A percentile compares a stretch with the other conserved stretches of the same genome.
phyloP scores from a whole-genome alignment of 2,888 invertebrate genomes.

The Oligia latruncula region DNA sequence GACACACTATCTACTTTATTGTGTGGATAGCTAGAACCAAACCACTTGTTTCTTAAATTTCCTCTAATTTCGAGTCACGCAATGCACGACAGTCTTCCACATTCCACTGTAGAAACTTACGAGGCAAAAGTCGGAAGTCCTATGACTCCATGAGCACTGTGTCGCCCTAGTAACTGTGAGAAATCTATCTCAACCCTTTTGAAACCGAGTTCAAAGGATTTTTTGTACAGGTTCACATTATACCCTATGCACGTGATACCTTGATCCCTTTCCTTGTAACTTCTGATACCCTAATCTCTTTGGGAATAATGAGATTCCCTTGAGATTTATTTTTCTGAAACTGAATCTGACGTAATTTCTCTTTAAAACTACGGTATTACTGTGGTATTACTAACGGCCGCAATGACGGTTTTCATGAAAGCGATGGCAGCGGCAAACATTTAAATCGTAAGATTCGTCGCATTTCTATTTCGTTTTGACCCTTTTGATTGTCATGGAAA shows the following conservation, averaged over 20 bases:
- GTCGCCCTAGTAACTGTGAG: slow-evolving; percentile 49
- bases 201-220: not conserved
- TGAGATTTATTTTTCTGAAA: slow-evolving; percentile 10
- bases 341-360: not conserved
- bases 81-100: not conserved
- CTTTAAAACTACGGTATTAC: not conserved
- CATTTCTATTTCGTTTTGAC: not conserved
- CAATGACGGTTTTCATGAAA: not conserved
- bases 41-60: not conserved
- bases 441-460: not conserved
- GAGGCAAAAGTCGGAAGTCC: not conserved
- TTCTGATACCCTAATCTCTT: slow-evolving; percentile 30
- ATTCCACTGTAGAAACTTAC: not conserved
- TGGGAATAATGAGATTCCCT: slow-evolving; percentile 25
- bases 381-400: not conserved
- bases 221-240: slow-evolving; percentile 24
- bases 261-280: slow-evolving; percentile 26
- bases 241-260: not conserved
- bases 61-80: not conserved
- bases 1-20: not conserved
- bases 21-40: not conserved
- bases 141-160: slow-evolving; percentile 6
- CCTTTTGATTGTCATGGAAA: not conserved
- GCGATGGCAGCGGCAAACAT: not conserved
- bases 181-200: slow-evolving; percentile 33